Conservation (phyloP, 2,113 vertebrate genomes). For the Apeltes quadracus region DNA sequence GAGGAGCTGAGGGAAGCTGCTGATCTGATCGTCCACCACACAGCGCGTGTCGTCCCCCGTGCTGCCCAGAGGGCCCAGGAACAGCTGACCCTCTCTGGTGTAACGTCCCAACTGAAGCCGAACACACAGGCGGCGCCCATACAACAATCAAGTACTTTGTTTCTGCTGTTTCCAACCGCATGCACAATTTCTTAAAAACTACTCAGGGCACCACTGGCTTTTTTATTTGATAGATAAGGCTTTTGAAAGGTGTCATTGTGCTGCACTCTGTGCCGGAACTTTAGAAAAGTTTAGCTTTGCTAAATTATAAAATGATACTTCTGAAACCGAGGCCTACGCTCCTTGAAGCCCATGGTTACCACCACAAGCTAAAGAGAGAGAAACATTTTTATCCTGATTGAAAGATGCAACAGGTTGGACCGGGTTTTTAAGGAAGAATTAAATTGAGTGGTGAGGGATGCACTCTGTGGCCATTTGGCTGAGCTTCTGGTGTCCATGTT, state of each 20-base stretch:
- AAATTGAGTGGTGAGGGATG: background rate
- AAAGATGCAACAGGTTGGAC: background rate
- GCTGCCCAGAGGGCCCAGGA: slow-evolving; percentile 92
- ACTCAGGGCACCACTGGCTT: background rate
- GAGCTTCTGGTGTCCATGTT: background rate
- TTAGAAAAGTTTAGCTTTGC: background rate
- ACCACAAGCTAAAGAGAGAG: slow-evolving; percentile 6
- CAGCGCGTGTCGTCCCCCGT: slow-evolving; percentile 92
- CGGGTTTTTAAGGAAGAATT: background rate
- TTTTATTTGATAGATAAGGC: background rate
- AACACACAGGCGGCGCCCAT: slow-evolving; percentile 5
- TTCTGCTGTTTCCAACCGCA: background rate
- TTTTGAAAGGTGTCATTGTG: background rate
- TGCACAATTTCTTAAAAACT: background rate
- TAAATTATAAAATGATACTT: background rate
- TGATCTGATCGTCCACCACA: slow-evolving; percentile 89
- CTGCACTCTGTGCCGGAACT: background rate
- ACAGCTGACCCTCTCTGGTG: slow-evolving; percentile 92
- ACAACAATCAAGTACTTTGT: background rate
- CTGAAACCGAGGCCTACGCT: background rate
- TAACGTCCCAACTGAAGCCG: slow-evolving; percentile 87
- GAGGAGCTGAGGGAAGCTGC: slow-evolving; percentile 89
- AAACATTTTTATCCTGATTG: slow-evolving; percentile 39
- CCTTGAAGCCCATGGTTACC: slow-evolving; percentile 24
- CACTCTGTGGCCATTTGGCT: background rate